Evolutionary conservation across 2,113 vertebrate genomes (phyloP), one percentile per base, ranked within the genome.

Genomic region (Orthonyx spaldingii): DNA sequence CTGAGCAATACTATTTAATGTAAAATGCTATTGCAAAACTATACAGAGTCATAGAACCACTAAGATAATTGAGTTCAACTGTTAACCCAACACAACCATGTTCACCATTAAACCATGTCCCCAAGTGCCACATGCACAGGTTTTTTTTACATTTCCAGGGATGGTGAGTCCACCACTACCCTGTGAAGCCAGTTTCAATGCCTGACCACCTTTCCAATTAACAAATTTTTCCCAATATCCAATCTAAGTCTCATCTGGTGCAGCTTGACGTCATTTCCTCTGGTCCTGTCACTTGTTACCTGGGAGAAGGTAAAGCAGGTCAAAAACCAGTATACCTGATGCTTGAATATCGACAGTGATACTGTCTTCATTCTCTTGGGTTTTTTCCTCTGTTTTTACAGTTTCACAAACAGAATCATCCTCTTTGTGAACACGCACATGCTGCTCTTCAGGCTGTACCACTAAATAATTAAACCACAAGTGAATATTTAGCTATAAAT

Each of bases 281-380:
- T 53, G 24, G 27, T 75, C 13, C 20, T 66, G 33, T 21, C 23
- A 44, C 23, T 46, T 60, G 20, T 12, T 66, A 59, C 28, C 16
- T 11, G 4, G 20, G 16, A 80, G 26, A 60, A 71, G 50, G 26
- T 32, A 81, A 74, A 63, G 47, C 13, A 35, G 14, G 42, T 76
- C 8, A 28, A 75, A 88, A 77, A 83, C 7, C 1, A 32, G 6
- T 37, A 80, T 97, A 98, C 98, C 98, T 96, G 98, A 97, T 81
- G 97, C 97, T 74, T 92, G 93, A 93, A 98, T 89, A 92, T 84
- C 22, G 19, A 97, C 52, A 49, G 33, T 94, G 61, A 97, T 24
- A 64, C 77, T 60, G 60, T 88, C 60, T 68, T 91, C 50, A 55
- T 81, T 94, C 60, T 96, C 88, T 42, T 84, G 79, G 53, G 35